Evolutionary conservation across 2,888 invertebrate species (phyloP), one percentile per base, ranked within the genome.

Genomic region (Penaeus monodon): DNA sequence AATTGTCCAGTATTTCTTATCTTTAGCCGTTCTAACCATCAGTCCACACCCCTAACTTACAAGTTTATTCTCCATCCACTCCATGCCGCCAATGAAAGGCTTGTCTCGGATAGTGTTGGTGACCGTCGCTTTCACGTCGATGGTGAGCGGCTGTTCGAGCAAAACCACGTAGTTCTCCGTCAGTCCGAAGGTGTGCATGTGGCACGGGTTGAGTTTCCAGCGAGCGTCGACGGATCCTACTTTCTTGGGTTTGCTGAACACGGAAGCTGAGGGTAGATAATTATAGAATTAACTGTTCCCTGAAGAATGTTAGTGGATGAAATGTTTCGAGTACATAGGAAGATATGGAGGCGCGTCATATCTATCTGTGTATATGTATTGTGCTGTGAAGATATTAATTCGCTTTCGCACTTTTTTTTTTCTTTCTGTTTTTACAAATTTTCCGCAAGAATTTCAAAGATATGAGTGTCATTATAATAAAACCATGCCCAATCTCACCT

Each of bases 121-220:
- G n/a, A 93, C 91, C 77, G 93, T 90, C 88, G 92, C 92, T 29
- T 92, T 89, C 17, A 92, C 91, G 90, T 92, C 93, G 38, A 93
- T 91, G 20, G 92, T 91, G 57, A 94, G 90, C 0, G 94, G 93
- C 87, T 93, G 93, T 90, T 94, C 94, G 49, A 94, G 91, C 82
- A 94, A 92, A 49, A 94, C 91, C 57, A 93, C 91, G 91, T 93
- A 93, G 88, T 94, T 93, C 84, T 93, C 92, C 0, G 94, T 93
- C 91, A 94, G 92, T 17, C 93, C 94, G 91, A 94, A 94, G 88
- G 94, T 94, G 91, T 94, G 94, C 90, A 92, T 93, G 91, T 94
- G 94, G n/a, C 91, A 91, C 44, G 92, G 91, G 88, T 91, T 90
- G 7, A 92, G 90, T 76, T 91, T 92, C 91, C 92, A 92, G 74